Conservation (phyloP, 2,888 invertebrate species). For the Therioaphis trifolii region DNA sequence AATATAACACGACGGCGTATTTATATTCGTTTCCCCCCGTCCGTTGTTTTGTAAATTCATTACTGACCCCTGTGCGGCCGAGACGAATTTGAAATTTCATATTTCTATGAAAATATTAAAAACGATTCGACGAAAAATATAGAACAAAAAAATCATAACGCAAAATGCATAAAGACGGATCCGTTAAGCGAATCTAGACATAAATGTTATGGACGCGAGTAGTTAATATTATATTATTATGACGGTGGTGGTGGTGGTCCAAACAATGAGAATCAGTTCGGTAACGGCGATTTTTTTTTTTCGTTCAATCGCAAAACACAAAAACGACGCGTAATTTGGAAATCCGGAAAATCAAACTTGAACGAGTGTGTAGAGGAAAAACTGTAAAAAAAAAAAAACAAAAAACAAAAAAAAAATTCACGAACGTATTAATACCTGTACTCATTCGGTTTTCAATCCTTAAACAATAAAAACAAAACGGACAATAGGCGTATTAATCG, state of each 20-base stretch:
- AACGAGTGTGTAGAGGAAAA: background rate
- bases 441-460: background rate
- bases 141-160: background rate
- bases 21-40: no score
- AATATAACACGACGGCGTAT: no score
- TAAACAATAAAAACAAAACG: constrained; percentile 10
- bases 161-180: background rate
- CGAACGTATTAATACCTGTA: background rate
- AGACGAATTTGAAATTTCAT: background rate
- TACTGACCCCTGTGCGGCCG: background rate
- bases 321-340: constrained; percentile 17
- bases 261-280: constrained; percentile 12
- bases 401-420: background rate
- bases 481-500: constrained; percentile 18
- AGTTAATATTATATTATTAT: background rate
- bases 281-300: constrained; percentile 24
- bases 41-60: no score
- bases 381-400: background rate
- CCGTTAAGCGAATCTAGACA: background rate
- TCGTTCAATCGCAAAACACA: background rate
- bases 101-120: background rate
- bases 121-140: background rate
- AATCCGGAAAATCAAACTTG: constrained; percentile 24
- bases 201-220: background rate
- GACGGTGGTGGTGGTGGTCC: background rate